A percentile compares a stretch with the other conserved stretches of the same genome.
These are phyloP conservation scores for Sisor rabdophorus DNA, from an alignment of 2,113 vertebrate species.

Conservation along the genomic window DNA sequence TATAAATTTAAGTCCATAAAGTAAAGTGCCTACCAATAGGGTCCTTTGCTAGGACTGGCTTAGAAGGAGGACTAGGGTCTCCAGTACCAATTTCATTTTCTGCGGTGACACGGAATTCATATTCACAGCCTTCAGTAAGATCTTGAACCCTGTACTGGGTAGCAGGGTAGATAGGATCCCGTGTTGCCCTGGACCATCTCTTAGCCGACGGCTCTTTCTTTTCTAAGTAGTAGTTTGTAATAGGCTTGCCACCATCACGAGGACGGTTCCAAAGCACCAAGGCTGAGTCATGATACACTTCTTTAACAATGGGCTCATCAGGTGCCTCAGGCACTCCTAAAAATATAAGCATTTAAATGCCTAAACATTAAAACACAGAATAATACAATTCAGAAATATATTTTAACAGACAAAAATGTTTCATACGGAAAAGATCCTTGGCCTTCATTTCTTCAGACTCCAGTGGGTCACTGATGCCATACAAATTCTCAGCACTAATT, in stretches of 20 bases:
- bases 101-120: slow-evolving; percentile 95
- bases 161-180: slow-evolving; percentile 84
- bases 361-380: not conserved
- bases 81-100: slow-evolving; percentile 93
- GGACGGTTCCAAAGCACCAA: slow-evolving; percentile 91
- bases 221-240: slow-evolving; percentile 92
- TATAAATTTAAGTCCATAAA: not conserved
- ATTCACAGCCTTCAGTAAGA: slow-evolving; percentile 89
- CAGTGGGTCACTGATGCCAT: slow-evolving; percentile 94
- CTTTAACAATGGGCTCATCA: slow-evolving; percentile 83
- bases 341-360: slow-evolving; percentile 3
- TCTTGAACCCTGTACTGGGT: slow-evolving; percentile 89
- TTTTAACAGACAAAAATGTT: slow-evolving; percentile 10
- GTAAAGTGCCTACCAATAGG: slow-evolving; percentile 80
- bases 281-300: slow-evolving; percentile 84
- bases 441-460: slow-evolving; percentile 93
- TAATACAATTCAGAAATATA: not conserved
- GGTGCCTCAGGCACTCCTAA: slow-evolving; percentile 95
- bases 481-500: slow-evolving; percentile 93
- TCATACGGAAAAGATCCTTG: slow-evolving; percentile 93
- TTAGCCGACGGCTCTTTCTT: slow-evolving; percentile 91
- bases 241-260: slow-evolving; percentile 93
- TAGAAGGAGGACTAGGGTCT: slow-evolving; percentile 90
- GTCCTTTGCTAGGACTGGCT: slow-evolving; percentile 91
- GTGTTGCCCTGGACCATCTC: slow-evolving; percentile 85